A percentile compares a stretch with the other conserved stretches of the same genome.
Evolutionary conservation across 1,140 invertebrate species (phyloP).

Genomic region (Philotrypesis tridentata): DNA sequence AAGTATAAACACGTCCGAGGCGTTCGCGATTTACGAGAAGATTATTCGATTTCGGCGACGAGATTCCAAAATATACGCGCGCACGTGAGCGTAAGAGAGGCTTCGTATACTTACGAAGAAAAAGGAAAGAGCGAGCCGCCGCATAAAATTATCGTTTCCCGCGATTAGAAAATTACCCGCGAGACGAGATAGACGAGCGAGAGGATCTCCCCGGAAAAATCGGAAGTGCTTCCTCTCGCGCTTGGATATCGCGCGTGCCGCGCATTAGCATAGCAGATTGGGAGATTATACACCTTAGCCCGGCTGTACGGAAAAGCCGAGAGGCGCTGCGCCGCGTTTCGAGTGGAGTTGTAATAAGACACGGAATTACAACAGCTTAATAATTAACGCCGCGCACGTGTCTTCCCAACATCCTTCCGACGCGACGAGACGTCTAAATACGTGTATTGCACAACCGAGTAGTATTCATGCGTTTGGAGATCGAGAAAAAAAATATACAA

Average conservation of each 20-base stretch:
- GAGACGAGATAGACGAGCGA: too few relatives aligned
- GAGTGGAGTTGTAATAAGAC: too few relatives aligned
- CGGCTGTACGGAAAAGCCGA: too few relatives aligned
- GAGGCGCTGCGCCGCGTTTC: too few relatives aligned
- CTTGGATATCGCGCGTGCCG: too few relatives aligned
- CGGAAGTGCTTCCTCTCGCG: background rate
- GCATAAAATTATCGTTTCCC: constrained; percentile 1
- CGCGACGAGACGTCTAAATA: too few relatives aligned
- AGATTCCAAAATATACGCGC: background rate
- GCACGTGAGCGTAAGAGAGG: too few relatives aligned
- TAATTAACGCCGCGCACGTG: background rate
- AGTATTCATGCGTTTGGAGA: too few relatives aligned
- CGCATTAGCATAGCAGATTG: background rate
- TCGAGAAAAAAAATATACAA: background rate
- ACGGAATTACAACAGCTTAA: background rate
- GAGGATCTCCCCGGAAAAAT: too few relatives aligned
- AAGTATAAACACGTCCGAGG: background rate
- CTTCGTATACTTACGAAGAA: background rate
- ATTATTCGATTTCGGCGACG: constrained; percentile 1
- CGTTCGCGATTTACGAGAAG: background rate
- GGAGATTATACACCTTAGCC: too few relatives aligned
- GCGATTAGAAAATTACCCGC: background rate
- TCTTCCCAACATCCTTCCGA: too few relatives aligned
- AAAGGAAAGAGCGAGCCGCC: background rate
- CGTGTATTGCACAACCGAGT: too few relatives aligned